Evolutionary conservation across 2,797 vertebrate genomes (phyloP).

Genomic region (Oceanodroma leucorhoa): DNA sequence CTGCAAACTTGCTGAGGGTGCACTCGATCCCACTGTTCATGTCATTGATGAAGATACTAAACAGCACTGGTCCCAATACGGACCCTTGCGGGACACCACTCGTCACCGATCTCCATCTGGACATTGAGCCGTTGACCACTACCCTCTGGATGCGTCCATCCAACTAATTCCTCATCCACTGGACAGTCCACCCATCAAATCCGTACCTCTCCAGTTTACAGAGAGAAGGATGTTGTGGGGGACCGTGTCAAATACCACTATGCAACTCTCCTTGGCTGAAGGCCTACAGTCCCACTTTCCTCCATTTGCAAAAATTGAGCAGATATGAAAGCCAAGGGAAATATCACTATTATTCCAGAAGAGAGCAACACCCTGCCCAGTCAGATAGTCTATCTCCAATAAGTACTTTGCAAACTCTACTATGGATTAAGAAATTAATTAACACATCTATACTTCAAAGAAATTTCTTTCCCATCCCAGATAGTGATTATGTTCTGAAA

Average conservation of each 20-base stretch:
- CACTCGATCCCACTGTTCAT: neutral
- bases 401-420: neutral
- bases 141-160: neutral
- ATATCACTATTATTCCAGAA: neutral
- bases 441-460: neutral
- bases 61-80: neutral
- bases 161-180: neutral
- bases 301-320: neutral
- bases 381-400: neutral
- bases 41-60: neutral
- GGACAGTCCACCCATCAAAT: neutral
- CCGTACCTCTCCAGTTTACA: neutral
- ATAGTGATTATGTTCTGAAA: neutral
- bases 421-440: neutral
- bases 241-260: rapidly evolving
- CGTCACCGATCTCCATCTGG: neutral
- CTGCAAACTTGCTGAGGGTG: neutral
- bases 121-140: neutral
- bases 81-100: neutral
- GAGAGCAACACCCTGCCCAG: neutral
- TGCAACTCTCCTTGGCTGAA: neutral
- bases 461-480: neutral
- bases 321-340: neutral
- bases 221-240: neutral
- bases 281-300: neutral